Evolutionary conservation across 2,888 invertebrate genomes (phyloP), one percentile per base, ranked within the genome.

Genomic region (Blomia tropicalis): DNA sequence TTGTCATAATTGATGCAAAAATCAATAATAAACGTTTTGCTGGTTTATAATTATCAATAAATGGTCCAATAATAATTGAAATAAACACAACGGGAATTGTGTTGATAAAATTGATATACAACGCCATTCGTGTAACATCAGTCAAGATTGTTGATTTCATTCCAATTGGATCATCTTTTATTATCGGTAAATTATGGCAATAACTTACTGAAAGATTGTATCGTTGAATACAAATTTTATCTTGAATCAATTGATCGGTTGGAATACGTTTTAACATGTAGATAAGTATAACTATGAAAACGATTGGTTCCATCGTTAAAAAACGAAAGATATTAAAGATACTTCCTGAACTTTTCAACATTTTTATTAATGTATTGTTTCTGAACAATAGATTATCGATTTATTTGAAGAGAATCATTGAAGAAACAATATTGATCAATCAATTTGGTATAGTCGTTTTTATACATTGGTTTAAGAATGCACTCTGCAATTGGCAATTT

Each of bases 171-270:
- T 11, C n/a, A 2, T 54, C 54, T 2, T 54, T 5, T 7, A 19
- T 7, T 14, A 19, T 2, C 36, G 61, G 61, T 23, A 61, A n/a
- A 25, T 29, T 23, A n/a, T 32, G 22, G 43, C 61, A 61, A 22
- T 61, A 61, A 17, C 51, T 11, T 2, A 4, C 36, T 1, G 54
- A 31, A 2, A 17, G 31, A n/a, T 43, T 43, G 23, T 54, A 56
- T 53, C 61, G 32, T 5, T 14, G 4, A 11, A 3, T 30, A 27
- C 61, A 61, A 1, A 61, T 61, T 43, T 56, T 61, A 22, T 61
- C 61, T 17, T 61, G 54, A 11, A 54, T 30, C 22, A 61, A 25
- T 29, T 61, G 61, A 4, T 31, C 14, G 1, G 1, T 4, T 1
- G 61, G 61, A 11, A 23, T 19, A n/a, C 2, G 2, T 17, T 61